Evolutionary conservation across 2,113 vertebrate species (phyloP).

Genomic region (Coptodon rendalli): DNA sequence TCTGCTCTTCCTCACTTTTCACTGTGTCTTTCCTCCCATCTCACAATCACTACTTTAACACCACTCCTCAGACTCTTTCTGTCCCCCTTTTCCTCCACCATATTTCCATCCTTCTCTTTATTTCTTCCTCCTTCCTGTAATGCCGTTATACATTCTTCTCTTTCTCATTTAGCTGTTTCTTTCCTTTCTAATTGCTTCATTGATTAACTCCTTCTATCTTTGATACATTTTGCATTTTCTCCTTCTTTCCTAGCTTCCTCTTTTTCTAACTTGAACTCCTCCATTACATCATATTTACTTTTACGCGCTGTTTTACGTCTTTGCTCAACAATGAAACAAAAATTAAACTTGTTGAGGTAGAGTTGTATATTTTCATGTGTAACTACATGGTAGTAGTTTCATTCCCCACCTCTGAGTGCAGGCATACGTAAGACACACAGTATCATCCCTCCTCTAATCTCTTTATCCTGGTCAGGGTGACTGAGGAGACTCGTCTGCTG

Average conservation of each 20-base stretch:
- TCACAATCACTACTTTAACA: neutral
- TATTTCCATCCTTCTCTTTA: fast-evolving
- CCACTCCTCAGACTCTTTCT: fast-evolving
- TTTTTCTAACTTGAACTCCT: neutral
- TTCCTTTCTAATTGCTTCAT: neutral
- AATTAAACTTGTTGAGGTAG: fast-evolving
- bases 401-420: neutral
- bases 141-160: fast-evolving
- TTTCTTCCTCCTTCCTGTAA: neutral
- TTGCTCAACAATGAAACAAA: neutral
- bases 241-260: neutral
- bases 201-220: fast-evolving
- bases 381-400: neutral
- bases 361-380: too few species aligned
- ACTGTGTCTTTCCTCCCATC: neutral
- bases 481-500: neutral
- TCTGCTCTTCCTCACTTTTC: neutral
- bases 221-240: neutral
- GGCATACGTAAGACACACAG: neutral
- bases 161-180: neutral
- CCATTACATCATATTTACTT: neutral
- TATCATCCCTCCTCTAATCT: slow-evolving; percentile 42
- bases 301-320: fast-evolving
- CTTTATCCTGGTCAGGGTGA: slow-evolving; percentile 48
- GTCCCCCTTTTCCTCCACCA: neutral